Evolutionary conservation across 2,888 invertebrate species (phyloP), one percentile per base, ranked within the genome.

Genomic region (Hydraecia micacea): DNA sequence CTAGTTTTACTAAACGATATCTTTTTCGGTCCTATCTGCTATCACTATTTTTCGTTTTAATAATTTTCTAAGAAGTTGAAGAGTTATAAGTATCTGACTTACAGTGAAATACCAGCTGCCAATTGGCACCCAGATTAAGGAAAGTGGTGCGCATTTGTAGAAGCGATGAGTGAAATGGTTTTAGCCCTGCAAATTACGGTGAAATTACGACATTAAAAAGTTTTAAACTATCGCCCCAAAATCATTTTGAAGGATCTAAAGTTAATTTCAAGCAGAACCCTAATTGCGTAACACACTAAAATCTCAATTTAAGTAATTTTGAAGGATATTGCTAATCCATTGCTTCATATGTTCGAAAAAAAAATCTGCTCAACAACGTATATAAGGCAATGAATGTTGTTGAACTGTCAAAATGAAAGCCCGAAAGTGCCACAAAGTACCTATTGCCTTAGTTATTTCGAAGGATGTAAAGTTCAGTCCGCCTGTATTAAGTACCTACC

Each of bases 1-100:
- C 79, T 80, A 78, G 77, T 77, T 80, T 65, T 42, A 73, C 46
- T 73, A 66, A 25, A 55, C 73, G 46, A 78, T 52, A 46, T 73
- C 28, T 66, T 69, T 82, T 83, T 83, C 21, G 58, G n/a, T 68
- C 25, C 13, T 21, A 36, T n/a, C 8, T 11, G 63, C 9, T 71
- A 21, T 32, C 13, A 28, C 8, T 36, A 25, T 21, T 28, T 60
- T 18, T 39, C 0, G 42, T 36, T 55, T 7, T 7, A 21, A 58
- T n/a, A 1, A 18, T 70, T 70, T 68, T 25, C 11, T 8, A 11
- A 25, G 28, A 32, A 49, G 2, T 32, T 8, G 4, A 11, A 32
- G 4, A 9, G 13, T 58, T 28, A n/a, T 15, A n/a, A n/a, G n/a
- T n/a, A n/a, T 28, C n/a, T n/a, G n/a, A 28, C 58, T 6, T 15